phyloP scores from a whole-genome alignment of 2,113 vertebrate genomes.

The Chunga burmeisteri region DNA sequence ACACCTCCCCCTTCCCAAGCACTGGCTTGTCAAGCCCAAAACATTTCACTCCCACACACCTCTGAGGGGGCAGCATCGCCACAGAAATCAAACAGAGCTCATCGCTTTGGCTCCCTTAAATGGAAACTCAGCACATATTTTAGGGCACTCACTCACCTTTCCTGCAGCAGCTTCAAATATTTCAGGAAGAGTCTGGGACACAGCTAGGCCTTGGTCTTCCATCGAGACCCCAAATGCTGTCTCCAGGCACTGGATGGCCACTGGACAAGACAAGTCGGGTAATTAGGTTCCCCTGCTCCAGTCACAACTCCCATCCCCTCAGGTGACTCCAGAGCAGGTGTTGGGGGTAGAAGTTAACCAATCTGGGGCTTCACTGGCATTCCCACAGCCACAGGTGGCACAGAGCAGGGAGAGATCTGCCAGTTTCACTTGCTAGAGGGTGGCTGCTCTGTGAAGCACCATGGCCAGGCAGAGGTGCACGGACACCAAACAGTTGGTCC shows the following conservation, averaged over 20 bases:
- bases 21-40: not conserved
- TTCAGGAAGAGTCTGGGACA: conserved; percentile 85
- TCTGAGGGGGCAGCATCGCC: not conserved
- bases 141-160: conserved; percentile 70
- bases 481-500: not conserved
- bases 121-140: not conserved
- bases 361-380: not conserved
- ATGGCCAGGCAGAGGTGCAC: accelerated
- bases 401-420: too few species aligned
- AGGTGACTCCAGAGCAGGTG: not conserved
- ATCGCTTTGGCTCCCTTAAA: not conserved
- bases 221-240: conserved; percentile 89
- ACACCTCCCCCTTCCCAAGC: not conserved
- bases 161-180: conserved; percentile 79
- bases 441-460: not conserved
- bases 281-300: not conserved
- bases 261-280: conserved; percentile 43
- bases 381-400: not conserved
- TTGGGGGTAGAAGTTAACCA: not conserved
- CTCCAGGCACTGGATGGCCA: conserved; percentile 96
- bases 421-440: accelerated
- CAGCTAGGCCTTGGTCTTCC: conserved; percentile 83
- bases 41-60: not conserved
- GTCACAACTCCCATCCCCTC: accelerated
- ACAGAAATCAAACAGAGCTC: not conserved